These are phyloP conservation scores for Buathra laborator DNA, from an alignment of 2,888 invertebrate genomes.

Conservation along the genomic window DNA sequence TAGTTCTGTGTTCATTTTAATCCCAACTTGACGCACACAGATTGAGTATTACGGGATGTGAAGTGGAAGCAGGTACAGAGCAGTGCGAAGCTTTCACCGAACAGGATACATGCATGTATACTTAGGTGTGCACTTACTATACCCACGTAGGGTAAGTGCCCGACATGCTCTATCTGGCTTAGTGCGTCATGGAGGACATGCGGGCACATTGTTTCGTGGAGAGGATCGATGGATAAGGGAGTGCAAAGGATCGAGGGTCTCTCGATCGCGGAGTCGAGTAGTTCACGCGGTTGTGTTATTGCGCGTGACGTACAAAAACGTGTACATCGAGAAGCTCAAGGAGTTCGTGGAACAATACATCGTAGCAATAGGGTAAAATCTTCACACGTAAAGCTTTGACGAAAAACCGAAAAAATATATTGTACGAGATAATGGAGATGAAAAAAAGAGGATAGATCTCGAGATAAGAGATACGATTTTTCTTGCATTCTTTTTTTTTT, in stretches of 20 bases:
- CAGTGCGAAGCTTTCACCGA: not conserved
- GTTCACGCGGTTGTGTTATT: slow-evolving; percentile 4
- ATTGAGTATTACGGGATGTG: not conserved
- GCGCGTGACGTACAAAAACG: slow-evolving; percentile 9
- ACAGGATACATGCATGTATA: slow-evolving; percentile 5
- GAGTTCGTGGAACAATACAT: slow-evolving; percentile 31
- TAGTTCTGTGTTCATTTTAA: not conserved
- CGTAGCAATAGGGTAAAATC: slow-evolving; percentile 12
- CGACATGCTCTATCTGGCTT: slow-evolving; percentile 52
- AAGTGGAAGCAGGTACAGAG: not conserved
- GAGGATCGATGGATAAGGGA: slow-evolving; percentile 59
- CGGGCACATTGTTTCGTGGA: slow-evolving; percentile 53
- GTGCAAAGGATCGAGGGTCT: slow-evolving; percentile 48
- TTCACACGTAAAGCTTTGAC: slow-evolving; percentile 9
- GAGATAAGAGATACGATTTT: not conserved
- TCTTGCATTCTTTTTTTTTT: slow-evolving; percentile 15
- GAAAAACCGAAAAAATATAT: slow-evolving; percentile 25
- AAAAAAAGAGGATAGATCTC: slow-evolving; percentile 14
- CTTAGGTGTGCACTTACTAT: slow-evolving; percentile 31
- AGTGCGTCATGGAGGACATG: slow-evolving; percentile 49
- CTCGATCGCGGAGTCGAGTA: slow-evolving; percentile 34
- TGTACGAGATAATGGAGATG: not conserved
- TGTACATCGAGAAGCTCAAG: slow-evolving; percentile 19
- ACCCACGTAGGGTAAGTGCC: slow-evolving; percentile 29
- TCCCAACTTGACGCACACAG: not conserved